Percentiles rank a stretch among this genome's conserved stretches.
These are phyloP conservation scores for Pogona vitticeps DNA, from an alignment of 2,113 vertebrate genomes.

Conservation along the genomic window DNA sequence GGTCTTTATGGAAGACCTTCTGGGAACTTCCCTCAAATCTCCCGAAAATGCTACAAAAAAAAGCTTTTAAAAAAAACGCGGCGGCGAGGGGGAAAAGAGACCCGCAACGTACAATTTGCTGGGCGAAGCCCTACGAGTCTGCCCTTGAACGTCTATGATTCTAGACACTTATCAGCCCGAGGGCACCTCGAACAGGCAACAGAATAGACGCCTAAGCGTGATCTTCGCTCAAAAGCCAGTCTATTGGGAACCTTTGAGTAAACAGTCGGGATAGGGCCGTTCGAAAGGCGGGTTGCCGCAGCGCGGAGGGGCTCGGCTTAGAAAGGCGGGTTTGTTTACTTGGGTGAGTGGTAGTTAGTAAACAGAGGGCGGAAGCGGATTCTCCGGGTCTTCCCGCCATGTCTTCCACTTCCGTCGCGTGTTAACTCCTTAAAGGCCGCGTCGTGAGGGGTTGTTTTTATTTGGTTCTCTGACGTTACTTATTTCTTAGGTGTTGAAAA, in stretches of 20 bases:
- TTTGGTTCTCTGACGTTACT: background rate
- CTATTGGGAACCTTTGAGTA: no score
- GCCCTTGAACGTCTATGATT: background rate
- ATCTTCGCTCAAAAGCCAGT: background rate
- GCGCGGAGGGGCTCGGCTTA: fast-evolving
- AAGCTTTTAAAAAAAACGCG: no score
- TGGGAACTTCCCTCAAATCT: no score
- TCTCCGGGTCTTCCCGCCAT: background rate
- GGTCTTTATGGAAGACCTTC: no score
- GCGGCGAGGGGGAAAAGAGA: background rate
- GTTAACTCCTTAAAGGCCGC: no score
- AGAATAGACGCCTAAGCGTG: background rate
- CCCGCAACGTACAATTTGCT: background rate
- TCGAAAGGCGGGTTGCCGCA: background rate
- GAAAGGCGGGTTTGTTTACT: background rate
- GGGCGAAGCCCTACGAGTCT: background rate
- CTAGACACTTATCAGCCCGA: background rate
- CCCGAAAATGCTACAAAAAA: no score
- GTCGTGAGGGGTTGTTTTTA: background rate
- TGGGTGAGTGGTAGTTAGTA: no score
- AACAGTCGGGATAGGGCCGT: no score
- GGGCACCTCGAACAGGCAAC: conserved; percentile 2
- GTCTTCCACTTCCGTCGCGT: background rate
- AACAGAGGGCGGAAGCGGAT: background rate
- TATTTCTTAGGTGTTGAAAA: background rate